Conservation (phyloP, 2,888 invertebrate genomes). For the Ethmia dodecea region DNA sequence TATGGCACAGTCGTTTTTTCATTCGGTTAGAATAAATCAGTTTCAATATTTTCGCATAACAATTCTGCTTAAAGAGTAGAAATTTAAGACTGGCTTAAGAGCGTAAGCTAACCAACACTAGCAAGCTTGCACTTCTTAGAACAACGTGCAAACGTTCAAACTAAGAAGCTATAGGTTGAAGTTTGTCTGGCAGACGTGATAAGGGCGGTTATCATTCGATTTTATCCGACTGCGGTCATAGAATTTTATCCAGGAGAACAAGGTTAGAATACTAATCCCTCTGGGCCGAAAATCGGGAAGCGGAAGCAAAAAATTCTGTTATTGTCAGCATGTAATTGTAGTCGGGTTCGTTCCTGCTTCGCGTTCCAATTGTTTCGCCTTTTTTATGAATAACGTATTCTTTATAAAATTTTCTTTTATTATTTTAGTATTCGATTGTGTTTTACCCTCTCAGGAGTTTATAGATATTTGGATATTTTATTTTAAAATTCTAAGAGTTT, state of each 20-base stretch:
- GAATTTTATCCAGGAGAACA: conserved; percentile 6
- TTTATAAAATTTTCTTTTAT: too few species aligned
- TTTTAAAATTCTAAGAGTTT: too few species aligned
- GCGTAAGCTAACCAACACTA: neutral
- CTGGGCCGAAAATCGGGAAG: too few species aligned
- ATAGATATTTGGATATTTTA: too few species aligned
- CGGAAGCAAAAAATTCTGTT: too few species aligned
- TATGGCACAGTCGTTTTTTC: too few species aligned
- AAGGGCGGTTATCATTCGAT: conserved; percentile 1
- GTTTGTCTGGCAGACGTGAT: neutral
- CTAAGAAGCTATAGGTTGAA: neutral
- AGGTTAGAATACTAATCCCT: conserved; percentile 5
- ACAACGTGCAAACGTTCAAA: neutral
- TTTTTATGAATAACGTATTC: too few species aligned
- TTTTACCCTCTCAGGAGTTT: too few species aligned
- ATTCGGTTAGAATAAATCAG: neutral
- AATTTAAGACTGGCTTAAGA: neutral
- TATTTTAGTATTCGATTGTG: too few species aligned
- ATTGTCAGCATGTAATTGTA: too few species aligned
- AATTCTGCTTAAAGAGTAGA: neutral
- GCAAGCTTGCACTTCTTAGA: neutral
- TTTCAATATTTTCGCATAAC: neutral
- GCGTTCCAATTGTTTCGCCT: too few species aligned
- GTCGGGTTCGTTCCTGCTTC: too few species aligned
- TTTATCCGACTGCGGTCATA: conserved; percentile 2